These are phyloP conservation scores for Eumerus sabulonum DNA, from an alignment of 2,888 invertebrate species.

Conservation along the genomic window DNA sequence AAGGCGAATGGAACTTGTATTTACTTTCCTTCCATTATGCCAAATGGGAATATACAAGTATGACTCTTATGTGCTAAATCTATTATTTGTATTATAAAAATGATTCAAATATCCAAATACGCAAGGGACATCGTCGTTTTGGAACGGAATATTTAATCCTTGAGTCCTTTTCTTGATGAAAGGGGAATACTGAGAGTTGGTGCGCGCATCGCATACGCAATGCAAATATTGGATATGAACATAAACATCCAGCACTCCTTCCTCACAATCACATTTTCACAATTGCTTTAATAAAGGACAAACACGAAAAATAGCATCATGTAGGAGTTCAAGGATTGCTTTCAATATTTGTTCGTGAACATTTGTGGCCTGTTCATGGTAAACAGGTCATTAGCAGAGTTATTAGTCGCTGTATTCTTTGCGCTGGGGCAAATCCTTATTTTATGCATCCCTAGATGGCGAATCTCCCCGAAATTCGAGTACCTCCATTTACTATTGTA, in stretches of 20 bases:
- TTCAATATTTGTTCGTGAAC: constrained; percentile 15
- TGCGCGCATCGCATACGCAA: constrained; percentile 15
- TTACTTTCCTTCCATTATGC: background rate
- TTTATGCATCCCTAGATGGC: constrained; percentile 17
- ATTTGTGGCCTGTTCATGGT: constrained; percentile 26
- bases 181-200: constrained; percentile 13
- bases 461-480: constrained; percentile 13
- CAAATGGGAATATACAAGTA: background rate
- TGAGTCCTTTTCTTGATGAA: constrained; percentile 13
- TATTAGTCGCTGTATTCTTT: background rate
- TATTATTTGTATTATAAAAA: background rate
- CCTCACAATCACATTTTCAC: constrained; percentile 6
- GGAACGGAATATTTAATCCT: background rate
- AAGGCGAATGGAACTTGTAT: background rate
- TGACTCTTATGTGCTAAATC: background rate
- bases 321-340: constrained; percentile 12
- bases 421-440: constrained; percentile 11
- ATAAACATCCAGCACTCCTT: constrained; percentile 14
- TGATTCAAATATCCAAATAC: background rate
- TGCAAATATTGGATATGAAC: background rate
- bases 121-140: background rate
- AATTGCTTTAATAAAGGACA: background rate
- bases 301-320: constrained; percentile 30
- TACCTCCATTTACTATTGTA: constrained; percentile 6
- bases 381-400: constrained; percentile 1